These are phyloP conservation scores for Mystacornis crossleyi DNA, from an alignment of 2,113 vertebrate species.

Conservation along the genomic window DNA sequence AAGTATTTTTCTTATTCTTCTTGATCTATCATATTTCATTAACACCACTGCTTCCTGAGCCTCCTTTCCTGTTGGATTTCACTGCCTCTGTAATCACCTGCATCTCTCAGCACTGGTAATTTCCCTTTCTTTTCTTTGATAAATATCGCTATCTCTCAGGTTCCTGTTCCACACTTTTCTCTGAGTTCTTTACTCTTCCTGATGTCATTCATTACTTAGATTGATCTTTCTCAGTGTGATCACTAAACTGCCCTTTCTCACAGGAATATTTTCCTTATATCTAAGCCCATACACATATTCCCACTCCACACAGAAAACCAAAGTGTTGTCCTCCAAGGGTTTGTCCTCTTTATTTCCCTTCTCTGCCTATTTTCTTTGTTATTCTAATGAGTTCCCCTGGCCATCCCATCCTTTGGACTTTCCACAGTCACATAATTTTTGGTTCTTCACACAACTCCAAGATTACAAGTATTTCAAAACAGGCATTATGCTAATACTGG, in stretches of 20 bases:
- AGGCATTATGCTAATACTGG: background rate
- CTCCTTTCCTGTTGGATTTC: background rate
- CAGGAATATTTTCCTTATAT: background rate
- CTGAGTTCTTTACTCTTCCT: background rate
- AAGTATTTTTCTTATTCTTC: background rate
- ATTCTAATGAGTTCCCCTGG: background rate
- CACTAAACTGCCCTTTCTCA: conserved; percentile 12
- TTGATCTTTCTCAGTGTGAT: background rate
- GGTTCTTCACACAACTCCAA: background rate
- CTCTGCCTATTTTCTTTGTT: background rate
- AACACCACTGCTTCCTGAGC: background rate
- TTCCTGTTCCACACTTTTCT: background rate
- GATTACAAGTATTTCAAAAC: background rate
- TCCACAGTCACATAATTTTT: background rate
- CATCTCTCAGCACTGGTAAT: background rate
- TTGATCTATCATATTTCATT: background rate
- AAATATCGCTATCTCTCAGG: background rate
- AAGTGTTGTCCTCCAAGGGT: background rate
- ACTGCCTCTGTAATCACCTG: background rate
- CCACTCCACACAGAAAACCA: background rate
- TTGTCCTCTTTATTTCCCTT: background rate
- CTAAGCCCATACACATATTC: background rate
- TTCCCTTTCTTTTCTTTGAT: background rate
- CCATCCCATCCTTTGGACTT: background rate
- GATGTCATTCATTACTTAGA: background rate